Conservation (phyloP, 2,113 vertebrate genomes). For the Stigmatopora nigra region DNA sequence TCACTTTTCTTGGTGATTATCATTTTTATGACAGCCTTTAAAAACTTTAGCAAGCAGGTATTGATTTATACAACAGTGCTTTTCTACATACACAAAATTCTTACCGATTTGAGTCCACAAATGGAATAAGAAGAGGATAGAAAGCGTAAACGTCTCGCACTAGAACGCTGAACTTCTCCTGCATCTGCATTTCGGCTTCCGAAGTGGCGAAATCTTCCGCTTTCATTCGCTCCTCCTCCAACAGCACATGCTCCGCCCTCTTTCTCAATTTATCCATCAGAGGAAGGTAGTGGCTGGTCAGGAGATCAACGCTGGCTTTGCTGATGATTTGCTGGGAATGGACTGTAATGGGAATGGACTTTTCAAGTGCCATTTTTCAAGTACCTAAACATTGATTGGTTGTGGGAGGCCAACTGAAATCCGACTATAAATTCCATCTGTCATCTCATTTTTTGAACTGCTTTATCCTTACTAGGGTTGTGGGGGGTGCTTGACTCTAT, state of each 20-base stretch:
- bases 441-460: too few species aligned
- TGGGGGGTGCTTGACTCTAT: too few species aligned
- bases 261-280: conserved; percentile 93
- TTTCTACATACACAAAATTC: background rate
- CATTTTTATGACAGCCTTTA: too few species aligned
- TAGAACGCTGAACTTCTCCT: conserved; percentile 85
- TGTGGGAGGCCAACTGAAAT: too few species aligned
- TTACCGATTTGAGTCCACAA: conserved; percentile 90
- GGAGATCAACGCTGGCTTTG: conserved; percentile 75
- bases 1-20: too few species aligned
- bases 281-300: conserved; percentile 89
- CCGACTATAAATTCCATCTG: too few species aligned
- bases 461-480: too few species aligned
- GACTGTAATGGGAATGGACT: conserved; percentile 59
- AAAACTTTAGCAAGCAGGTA: background rate
- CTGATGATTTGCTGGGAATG: conserved; percentile 89
- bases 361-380: background rate
- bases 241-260: conserved; percentile 79
- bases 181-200: conserved; percentile 85
- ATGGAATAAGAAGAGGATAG: conserved; percentile 90
- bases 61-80: background rate
- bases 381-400: background rate
- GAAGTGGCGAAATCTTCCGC: conserved; percentile 77
- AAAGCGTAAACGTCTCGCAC: conserved; percentile 91
- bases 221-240: conserved; percentile 87